Evolutionary conservation across 2,797 vertebrate genomes (phyloP).

Genomic region (Anableps anableps): DNA sequence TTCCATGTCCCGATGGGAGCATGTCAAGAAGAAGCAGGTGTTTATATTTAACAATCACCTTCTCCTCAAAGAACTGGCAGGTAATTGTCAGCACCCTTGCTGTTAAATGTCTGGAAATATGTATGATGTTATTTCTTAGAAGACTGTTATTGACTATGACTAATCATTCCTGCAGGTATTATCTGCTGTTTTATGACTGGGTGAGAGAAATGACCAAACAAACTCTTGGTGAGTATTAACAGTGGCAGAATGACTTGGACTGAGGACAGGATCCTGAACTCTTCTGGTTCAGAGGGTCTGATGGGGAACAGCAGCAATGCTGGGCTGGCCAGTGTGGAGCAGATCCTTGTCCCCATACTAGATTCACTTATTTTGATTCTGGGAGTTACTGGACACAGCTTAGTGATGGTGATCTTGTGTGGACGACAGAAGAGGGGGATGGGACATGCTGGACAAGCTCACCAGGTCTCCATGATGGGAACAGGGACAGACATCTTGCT

Average conservation of each 20-base stretch:
- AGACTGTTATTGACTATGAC: slow-evolving; percentile 19
- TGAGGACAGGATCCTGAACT: slow-evolving; percentile 49
- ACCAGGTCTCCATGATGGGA: slow-evolving; percentile 42
- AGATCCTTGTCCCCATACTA: slow-evolving; percentile 76
- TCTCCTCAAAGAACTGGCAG: background rate
- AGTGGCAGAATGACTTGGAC: slow-evolving; percentile 15
- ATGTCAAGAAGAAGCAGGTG: background rate
- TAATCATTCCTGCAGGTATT: slow-evolving; percentile 40
- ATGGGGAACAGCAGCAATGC: slow-evolving; percentile 57
- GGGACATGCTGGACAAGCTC: slow-evolving; percentile 3
- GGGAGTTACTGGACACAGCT: slow-evolving; percentile 74
- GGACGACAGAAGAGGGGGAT: slow-evolving; percentile 44
- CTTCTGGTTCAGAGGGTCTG: slow-evolving; percentile 20
- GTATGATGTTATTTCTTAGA: slow-evolving; percentile 31
- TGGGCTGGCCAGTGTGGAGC: slow-evolving; percentile 54
- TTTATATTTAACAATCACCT: slow-evolving; percentile 10
- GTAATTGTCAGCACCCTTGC: background rate
- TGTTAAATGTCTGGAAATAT: slow-evolving; percentile 20
- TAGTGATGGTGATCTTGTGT: slow-evolving; percentile 79
- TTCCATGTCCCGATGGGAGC: background rate
- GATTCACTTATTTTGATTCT: slow-evolving; percentile 75
- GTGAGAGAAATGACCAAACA: slow-evolving; percentile 23
- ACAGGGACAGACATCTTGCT: slow-evolving; percentile 79
- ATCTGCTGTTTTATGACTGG: slow-evolving; percentile 59
- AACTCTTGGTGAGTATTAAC: slow-evolving; percentile 19